Evolutionary conservation across 2,113 vertebrate genomes (phyloP).

Genomic region (Mormoops blainvillei): DNA sequence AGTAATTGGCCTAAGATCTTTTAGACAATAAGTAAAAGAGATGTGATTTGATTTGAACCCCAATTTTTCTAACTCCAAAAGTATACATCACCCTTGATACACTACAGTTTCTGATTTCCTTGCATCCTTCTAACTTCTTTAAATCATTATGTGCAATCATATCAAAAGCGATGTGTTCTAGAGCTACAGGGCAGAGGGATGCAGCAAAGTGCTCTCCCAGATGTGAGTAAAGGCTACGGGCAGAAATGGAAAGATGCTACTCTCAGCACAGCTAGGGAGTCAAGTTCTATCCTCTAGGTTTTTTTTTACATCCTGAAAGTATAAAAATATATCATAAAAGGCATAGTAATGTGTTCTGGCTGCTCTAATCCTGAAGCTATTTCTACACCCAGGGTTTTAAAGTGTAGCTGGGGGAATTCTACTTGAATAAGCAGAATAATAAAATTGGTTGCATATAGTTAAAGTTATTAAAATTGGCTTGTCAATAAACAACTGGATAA

Average conservation of each 20-base stretch:
- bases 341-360: not conserved
- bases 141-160: not conserved
- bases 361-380: not conserved
- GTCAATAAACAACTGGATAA: not conserved
- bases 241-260: not conserved
- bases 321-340: not conserved
- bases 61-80: not conserved
- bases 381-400: not conserved
- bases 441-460: not conserved
- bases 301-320: not conserved
- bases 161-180: not conserved
- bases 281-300: not conserved
- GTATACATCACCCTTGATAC: not conserved
- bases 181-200: not conserved
- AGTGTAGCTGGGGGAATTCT: slow-evolving; percentile 14
- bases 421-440: not conserved
- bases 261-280: not conserved
- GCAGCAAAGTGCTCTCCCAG: not conserved
- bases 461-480: not conserved
- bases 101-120: not conserved
- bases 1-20: not conserved
- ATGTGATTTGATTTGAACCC: not conserved
- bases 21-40: not conserved
- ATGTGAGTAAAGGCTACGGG: not conserved
- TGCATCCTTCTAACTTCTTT: not conserved